phyloP scores from a whole-genome alignment of 1,140 invertebrate genomes.

The Anastrepha ludens region DNA sequence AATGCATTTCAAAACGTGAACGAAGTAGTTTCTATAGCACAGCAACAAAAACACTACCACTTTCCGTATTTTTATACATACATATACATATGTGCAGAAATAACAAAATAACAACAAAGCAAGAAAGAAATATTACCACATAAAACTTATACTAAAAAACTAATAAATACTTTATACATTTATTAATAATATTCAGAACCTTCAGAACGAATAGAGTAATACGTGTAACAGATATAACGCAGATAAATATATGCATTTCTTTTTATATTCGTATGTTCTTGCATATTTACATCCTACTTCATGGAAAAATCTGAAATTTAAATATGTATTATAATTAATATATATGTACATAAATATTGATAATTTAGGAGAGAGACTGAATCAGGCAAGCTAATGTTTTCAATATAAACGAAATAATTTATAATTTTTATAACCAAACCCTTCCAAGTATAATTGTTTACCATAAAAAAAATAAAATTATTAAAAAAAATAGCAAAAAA shows the following conservation, averaged over 20 bases:
- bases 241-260: conserved; percentile 17
- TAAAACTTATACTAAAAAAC: background rate
- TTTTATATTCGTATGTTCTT: conserved; percentile 42
- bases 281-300: conserved; percentile 15
- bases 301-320: background rate
- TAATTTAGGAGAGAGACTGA: conserved; percentile 48
- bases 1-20: conserved; percentile 19
- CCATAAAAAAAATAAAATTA: background rate
- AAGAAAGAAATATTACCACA: background rate
- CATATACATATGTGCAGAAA: conserved; percentile 13
- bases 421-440: conserved; percentile 13
- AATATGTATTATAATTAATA: conserved; percentile 21
- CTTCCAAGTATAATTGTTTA: conserved; percentile 11
- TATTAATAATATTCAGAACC: conserved; percentile 12
- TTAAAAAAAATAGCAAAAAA: background rate
- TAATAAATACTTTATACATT: conserved; percentile 11
- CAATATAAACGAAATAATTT: conserved; percentile 28
- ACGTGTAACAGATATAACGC: background rate
- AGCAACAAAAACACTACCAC: conserved; percentile 29
- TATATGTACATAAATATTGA: background rate
- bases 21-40: conserved; percentile 12
- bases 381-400: conserved; percentile 48
- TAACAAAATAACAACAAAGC: background rate
- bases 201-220: background rate
- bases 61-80: conserved; percentile 34